These are phyloP conservation scores for Drosophila suboccidentalis DNA, from an alignment of 2,888 invertebrate genomes.

Conservation along the genomic window DNA sequence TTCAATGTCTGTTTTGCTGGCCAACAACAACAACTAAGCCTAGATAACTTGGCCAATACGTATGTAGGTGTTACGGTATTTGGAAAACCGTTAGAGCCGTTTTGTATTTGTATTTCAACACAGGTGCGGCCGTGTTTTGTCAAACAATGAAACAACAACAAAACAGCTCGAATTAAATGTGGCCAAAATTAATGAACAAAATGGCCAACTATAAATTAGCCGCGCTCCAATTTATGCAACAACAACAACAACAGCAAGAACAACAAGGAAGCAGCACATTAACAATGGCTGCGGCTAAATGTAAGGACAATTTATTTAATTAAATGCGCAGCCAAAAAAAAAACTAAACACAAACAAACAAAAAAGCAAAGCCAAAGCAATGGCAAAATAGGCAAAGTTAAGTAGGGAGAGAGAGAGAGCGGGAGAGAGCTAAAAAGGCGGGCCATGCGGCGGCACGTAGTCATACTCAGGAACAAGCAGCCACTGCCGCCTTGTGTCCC, in stretches of 20 bases:
- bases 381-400: constrained; percentile 23
- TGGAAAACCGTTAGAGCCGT: constrained; percentile 17
- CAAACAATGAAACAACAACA: constrained; percentile 12
- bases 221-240: constrained; percentile 69
- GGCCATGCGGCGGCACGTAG: constrained; percentile 51
- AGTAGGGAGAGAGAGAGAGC: constrained; percentile 20
- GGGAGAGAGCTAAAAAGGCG: constrained; percentile 52
- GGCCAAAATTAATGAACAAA: constrained; percentile 68
- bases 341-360: constrained; percentile 32
- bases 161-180: constrained; percentile 30
- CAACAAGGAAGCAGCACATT: constrained; percentile 40
- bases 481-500: constrained; percentile 39
- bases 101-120: constrained; percentile 11
- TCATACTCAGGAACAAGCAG: constrained; percentile 9
- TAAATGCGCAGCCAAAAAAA: constrained; percentile 67
- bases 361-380: constrained; percentile 33
- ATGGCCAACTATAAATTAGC: constrained; percentile 75
- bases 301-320: constrained; percentile 78
- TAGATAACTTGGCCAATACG: constrained; percentile 39
- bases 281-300: constrained; percentile 57
- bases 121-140: constrained; percentile 47
- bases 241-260: constrained; percentile 20
- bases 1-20: constrained; percentile 34
- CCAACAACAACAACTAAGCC: constrained; percentile 29
- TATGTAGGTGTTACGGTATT: constrained; percentile 31